Evolutionary conservation across 2,888 invertebrate genomes (phyloP).

Genomic region (Lycophotia porphyrea): DNA sequence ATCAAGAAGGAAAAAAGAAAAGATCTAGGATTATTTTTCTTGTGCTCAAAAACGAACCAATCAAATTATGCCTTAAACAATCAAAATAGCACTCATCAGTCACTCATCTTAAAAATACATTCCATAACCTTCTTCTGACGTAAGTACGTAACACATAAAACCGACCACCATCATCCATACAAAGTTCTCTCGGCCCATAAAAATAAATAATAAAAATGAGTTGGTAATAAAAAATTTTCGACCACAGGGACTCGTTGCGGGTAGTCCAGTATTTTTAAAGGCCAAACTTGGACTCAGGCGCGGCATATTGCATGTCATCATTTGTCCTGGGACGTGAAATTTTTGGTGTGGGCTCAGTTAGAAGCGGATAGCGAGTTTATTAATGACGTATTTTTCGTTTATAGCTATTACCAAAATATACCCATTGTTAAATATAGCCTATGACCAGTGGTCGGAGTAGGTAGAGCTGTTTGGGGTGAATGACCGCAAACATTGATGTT

Average conservation of each 20-base stretch:
- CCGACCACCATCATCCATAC: slow-evolving; percentile 13
- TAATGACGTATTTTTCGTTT: neutral
- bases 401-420: too few relatives aligned
- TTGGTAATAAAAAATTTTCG: slow-evolving; percentile 52
- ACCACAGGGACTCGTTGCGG: slow-evolving; percentile 41
- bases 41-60: neutral
- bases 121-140: slow-evolving; percentile 6
- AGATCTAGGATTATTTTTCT: neutral
- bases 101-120: slow-evolving; percentile 8
- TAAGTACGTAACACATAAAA: neutral
- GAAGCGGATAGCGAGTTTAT: slow-evolving; percentile 28
- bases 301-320: slow-evolving; percentile 76
- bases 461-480: too few relatives aligned
- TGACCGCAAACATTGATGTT: too few relatives aligned
- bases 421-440: too few relatives aligned
- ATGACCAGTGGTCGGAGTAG: too few relatives aligned
- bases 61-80: neutral
- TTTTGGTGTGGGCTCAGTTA: slow-evolving; percentile 43
- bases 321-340: slow-evolving; percentile 75
- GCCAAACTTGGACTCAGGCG: slow-evolving; percentile 62
- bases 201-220: slow-evolving; percentile 37
- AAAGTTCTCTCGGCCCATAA: slow-evolving; percentile 18
- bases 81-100: neutral
- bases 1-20: neutral
- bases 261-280: slow-evolving; percentile 68